phyloP scores from a whole-genome alignment of 2,797 vertebrate species.

The Phalloptychus januarius region DNA sequence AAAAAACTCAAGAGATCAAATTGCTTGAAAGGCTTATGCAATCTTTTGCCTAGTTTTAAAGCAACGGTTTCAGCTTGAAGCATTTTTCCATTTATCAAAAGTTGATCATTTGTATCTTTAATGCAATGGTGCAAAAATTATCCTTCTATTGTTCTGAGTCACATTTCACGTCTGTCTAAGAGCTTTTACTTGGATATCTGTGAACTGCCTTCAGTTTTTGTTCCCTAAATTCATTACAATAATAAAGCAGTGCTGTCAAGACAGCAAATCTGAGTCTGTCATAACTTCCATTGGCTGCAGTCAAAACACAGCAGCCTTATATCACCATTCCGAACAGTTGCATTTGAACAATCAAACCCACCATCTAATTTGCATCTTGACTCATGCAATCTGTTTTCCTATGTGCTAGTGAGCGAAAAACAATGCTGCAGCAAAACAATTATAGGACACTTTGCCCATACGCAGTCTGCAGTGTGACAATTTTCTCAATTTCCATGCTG shows the following conservation, averaged over 20 bases:
- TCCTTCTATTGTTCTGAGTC: slow-evolving; percentile 37
- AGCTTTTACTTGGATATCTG: slow-evolving; percentile 5
- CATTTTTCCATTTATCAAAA: slow-evolving; percentile 19
- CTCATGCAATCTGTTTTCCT: slow-evolving; percentile 36
- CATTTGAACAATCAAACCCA: slow-evolving; percentile 34
- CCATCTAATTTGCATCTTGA: slow-evolving; percentile 47
- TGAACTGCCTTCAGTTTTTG: slow-evolving; percentile 9
- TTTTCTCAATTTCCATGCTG: slow-evolving; percentile 17
- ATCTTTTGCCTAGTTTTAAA: slow-evolving; percentile 4
- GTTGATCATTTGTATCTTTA: slow-evolving; percentile 25
- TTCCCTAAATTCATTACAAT: slow-evolving; percentile 46
- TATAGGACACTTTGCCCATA: slow-evolving; percentile 23
- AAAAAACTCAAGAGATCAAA: background rate
- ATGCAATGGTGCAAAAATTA: slow-evolving; percentile 9
- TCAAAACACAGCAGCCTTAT: slow-evolving; percentile 35
- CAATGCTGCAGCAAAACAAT: slow-evolving; percentile 30
- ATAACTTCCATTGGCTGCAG: slow-evolving; percentile 23
- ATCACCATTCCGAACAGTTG: slow-evolving; percentile 14
- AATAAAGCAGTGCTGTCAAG: slow-evolving; percentile 52
- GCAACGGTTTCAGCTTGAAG: background rate
- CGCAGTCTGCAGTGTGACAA: slow-evolving; percentile 18
- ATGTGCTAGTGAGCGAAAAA: slow-evolving; percentile 18
- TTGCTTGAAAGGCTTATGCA: slow-evolving; percentile 4
- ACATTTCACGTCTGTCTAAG: slow-evolving; percentile 25
- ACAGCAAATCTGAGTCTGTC: slow-evolving; percentile 19